Percentiles rank a stretch among this genome's conserved stretches.
phyloP scores from a whole-genome alignment of 2,113 vertebrate species.

The Ceyx cyanopectus region DNA sequence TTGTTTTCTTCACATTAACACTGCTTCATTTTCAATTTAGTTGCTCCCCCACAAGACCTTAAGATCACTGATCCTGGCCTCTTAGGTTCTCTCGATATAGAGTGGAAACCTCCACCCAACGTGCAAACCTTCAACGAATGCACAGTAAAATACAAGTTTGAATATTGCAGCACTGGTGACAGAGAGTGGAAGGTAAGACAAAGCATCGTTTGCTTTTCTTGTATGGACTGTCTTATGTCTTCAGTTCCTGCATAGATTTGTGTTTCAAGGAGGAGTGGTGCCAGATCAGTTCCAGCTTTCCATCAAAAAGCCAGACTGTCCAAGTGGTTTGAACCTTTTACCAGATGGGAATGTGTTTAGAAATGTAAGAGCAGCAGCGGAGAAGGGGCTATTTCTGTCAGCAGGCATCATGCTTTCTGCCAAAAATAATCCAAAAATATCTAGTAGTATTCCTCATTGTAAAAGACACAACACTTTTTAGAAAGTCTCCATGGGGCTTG shows the following conservation, averaged over 20 bases:
- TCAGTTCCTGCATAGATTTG: background rate
- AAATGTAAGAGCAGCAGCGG: background rate
- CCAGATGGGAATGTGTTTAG: background rate
- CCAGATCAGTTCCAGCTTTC: background rate
- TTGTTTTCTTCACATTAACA: background rate
- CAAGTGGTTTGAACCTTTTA: background rate
- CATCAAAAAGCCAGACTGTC: background rate
- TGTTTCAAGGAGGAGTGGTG: background rate
- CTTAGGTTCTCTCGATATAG: conserved; percentile 82
- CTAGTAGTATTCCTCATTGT: background rate
- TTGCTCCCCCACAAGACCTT: conserved; percentile 83
- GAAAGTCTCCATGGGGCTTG: background rate
- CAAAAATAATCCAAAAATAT: background rate
- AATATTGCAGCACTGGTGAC: conserved; percentile 75
- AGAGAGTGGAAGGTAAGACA: conserved; percentile 83
- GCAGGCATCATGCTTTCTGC: background rate
- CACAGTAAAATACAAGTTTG: conserved; percentile 78
- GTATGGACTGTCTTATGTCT: background rate
- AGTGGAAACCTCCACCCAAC: conserved; percentile 80
- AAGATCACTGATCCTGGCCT: conserved; percentile 83
- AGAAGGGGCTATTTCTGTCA: background rate
- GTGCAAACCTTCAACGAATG: conserved; percentile 68
- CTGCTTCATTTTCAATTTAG: conserved; percentile 64
- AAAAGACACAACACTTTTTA: background rate
- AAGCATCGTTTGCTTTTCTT: background rate